A percentile compares a stretch with the other conserved stretches of the same genome.
phyloP scores from a whole-genome alignment of 2,113 vertebrate species.

The Mustela nigripes region DNA sequence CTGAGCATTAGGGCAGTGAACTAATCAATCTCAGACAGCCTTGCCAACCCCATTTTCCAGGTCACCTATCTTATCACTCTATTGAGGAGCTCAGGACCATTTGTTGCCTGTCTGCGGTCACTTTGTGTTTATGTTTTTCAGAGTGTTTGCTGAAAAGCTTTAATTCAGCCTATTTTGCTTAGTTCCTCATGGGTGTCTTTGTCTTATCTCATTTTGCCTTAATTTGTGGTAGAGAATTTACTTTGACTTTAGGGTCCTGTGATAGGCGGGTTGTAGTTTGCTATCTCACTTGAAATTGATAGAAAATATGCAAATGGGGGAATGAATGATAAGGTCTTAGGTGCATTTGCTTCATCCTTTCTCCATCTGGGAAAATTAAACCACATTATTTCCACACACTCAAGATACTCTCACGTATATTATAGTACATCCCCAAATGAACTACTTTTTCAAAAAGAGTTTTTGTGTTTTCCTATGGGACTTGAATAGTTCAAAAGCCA shows the following conservation, averaged over 20 bases:
- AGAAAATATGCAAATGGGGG: constrained; percentile 45
- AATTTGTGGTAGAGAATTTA: constrained; percentile 52
- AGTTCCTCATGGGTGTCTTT: constrained; percentile 23
- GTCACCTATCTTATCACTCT: constrained; percentile 83
- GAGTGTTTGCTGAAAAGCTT: constrained; percentile 42
- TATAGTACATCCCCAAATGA: neutral
- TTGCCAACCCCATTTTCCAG: constrained; percentile 80
- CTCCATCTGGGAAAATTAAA: constrained; percentile 41
- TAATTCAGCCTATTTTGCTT: constrained; percentile 45
- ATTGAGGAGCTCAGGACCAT: constrained; percentile 71
- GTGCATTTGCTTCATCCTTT: constrained; percentile 24
- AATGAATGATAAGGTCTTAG: constrained; percentile 8
- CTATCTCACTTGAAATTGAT: constrained; percentile 37
- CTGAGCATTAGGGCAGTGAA: neutral
- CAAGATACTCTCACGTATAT: neutral
- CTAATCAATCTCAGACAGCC: constrained; percentile 68
- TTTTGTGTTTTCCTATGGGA: constrained; percentile 1
- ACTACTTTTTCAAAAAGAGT: neutral
- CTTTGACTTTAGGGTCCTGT: constrained; percentile 7
- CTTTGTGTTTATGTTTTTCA: constrained; percentile 65
- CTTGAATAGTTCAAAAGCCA: constrained; percentile 4
- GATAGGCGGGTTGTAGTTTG: neutral
- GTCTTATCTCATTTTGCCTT: neutral
- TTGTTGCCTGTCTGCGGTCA: constrained; percentile 71
- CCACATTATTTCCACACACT: neutral